A percentile compares a stretch with the other conserved stretches of the same genome.
Conservation (phyloP, 2,113 vertebrate species). For the Gymnobelideus leadbeateri region DNA sequence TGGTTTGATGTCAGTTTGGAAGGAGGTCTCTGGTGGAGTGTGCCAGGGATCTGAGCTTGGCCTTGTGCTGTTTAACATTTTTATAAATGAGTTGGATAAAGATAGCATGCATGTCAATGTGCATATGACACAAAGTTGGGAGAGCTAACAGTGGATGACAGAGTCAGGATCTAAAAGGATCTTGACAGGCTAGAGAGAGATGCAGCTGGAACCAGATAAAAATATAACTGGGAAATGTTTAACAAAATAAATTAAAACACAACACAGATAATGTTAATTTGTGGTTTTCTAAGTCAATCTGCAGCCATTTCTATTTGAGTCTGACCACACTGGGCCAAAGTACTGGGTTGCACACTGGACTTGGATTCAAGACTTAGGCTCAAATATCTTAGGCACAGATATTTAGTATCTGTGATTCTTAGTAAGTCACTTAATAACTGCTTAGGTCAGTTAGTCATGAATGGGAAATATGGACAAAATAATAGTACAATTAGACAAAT, state of each 20-base stretch:
- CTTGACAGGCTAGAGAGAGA: not conserved
- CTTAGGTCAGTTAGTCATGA: not conserved
- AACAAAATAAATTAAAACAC: not conserved
- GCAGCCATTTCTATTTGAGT: not conserved
- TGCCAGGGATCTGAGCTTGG: not conserved
- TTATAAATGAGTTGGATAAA: not conserved
- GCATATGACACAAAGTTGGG: slow-evolving; percentile 1
- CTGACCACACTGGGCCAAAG: not conserved
- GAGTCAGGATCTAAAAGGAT: not conserved
- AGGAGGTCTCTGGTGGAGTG: not conserved
- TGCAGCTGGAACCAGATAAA: not conserved
- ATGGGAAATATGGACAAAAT: not conserved
- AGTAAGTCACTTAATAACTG: not conserved
- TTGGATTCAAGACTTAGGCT: not conserved
- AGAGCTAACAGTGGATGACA: not conserved
- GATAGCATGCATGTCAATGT: not conserved
- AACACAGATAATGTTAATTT: not conserved
- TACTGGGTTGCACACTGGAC: not conserved
- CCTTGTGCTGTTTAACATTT: slow-evolving; percentile 1
- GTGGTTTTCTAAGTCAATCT: not conserved
- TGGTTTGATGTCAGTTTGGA: not conserved
- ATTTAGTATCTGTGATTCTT: too few species aligned
- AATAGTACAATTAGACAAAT: not conserved
- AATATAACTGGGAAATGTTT: not conserved
- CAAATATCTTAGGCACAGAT: not conserved